Percentiles rank a stretch among this genome's conserved stretches.
Conservation (phyloP, 1,140 invertebrate genomes). For the Brachystomella parvula region DNA sequence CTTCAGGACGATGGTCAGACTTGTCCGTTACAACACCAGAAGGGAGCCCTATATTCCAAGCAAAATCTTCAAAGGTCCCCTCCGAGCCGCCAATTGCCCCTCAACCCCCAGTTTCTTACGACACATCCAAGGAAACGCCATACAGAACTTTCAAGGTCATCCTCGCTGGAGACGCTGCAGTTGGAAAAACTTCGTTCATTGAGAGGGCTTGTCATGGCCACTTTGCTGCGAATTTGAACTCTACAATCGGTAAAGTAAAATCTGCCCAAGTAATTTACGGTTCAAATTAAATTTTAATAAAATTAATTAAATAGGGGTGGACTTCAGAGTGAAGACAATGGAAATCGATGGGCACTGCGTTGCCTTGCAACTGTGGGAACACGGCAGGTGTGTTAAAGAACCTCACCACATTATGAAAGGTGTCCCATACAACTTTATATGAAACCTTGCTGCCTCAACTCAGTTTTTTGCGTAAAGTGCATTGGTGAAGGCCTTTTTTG, state of each 20-base stretch:
- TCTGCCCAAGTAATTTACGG: no score
- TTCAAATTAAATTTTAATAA: no score
- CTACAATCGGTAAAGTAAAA: conserved; percentile 59
- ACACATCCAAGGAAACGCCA: neutral
- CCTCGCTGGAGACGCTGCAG: conserved; percentile 58
- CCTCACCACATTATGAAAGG: no score
- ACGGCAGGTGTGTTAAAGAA: no score
- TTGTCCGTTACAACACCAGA: conserved; percentile 8
- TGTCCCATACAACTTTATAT: no score
- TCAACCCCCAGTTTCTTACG: neutral
- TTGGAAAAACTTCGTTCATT: conserved; percentile 61
- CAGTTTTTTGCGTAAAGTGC: no score
- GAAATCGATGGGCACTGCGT: conserved; percentile 53
- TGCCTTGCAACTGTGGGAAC: conserved; percentile 58
- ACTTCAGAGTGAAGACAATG: conserved; percentile 58
- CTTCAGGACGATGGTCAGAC: conserved; percentile 26
- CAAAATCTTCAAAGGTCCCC: neutral
- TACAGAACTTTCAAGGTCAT: conserved; percentile 49
- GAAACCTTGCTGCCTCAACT: no score
- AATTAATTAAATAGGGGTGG: conserved; percentile 37
- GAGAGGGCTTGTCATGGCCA: conserved; percentile 54
- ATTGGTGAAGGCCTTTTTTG: no score
- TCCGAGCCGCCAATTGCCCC: neutral
- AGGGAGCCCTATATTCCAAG: neutral
- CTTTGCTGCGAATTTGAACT: conserved; percentile 52